Evolutionary conservation across 2,113 vertebrate species (phyloP).

Genomic region (Aspiorhynchus laticeps): DNA sequence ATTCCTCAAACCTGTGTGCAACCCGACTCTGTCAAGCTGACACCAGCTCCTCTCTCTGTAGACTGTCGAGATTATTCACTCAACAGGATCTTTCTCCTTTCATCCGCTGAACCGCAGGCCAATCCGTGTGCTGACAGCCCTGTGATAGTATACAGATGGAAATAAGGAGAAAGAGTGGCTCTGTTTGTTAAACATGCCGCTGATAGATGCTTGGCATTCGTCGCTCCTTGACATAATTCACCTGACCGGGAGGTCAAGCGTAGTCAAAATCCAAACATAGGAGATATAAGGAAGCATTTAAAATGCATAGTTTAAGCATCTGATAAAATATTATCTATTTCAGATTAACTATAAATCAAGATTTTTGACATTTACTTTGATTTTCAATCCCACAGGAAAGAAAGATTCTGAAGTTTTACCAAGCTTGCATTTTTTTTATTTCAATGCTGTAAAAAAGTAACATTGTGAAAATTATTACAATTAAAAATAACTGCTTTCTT

Average conservation of each 20-base stretch:
- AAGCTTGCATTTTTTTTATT: too few species aligned
- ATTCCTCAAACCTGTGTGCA: conserved; percentile 76
- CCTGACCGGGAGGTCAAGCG: neutral
- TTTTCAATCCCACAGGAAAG: too few species aligned
- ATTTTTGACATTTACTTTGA: neutral
- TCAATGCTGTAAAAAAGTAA: too few species aligned
- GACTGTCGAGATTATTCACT: conserved; percentile 81
- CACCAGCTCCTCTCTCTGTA: conserved; percentile 73
- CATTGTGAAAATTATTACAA: neutral
- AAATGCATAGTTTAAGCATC: neutral
- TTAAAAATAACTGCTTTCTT: neutral
- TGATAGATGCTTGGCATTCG: neutral
- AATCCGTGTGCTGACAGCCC: conserved; percentile 74
- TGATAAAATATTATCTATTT: neutral
- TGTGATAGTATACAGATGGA: conserved; percentile 80
- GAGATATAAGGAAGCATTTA: neutral
- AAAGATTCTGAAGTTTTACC: too few species aligned
- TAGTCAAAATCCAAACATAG: neutral
- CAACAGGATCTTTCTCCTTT: conserved; percentile 80
- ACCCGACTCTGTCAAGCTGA: conserved; percentile 78
- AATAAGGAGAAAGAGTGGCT: conserved; percentile 70
- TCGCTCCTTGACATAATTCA: neutral
- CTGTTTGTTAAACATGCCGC: conserved; percentile 70
- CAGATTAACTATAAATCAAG: too few species aligned
- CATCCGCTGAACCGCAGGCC: conserved; percentile 77